phyloP scores from a whole-genome alignment of 2,113 vertebrate species.

The Etheostoma cragini region DNA sequence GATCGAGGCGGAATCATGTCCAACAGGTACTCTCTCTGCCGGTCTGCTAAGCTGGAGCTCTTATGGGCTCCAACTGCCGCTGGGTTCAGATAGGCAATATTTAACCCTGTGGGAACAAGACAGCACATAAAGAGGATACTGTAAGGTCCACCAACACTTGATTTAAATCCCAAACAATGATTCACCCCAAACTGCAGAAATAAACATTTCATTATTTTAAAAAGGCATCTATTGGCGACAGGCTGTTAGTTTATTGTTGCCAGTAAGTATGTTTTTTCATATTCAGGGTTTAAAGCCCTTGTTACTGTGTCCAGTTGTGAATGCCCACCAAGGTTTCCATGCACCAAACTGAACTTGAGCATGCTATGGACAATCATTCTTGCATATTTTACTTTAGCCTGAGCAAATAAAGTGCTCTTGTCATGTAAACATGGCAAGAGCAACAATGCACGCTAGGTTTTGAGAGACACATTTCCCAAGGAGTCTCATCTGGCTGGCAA shows the following conservation, averaged over 20 bases:
- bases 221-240: not conserved
- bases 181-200: not conserved
- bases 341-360: too few relatives aligned
- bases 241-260: not conserved
- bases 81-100: slow-evolving; percentile 97
- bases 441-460: too few relatives aligned
- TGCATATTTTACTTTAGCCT: too few relatives aligned
- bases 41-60: slow-evolving; percentile 93
- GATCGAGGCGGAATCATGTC: slow-evolving; percentile 99
- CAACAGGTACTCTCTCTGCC: slow-evolving; percentile 97
- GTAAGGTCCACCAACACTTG: not conserved
- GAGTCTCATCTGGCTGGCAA: not conserved
- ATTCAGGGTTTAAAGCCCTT: not conserved
- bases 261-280: not conserved
- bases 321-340: too few relatives aligned
- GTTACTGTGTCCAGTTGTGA: too few relatives aligned
- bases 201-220: not conserved
- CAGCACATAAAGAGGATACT: not conserved
- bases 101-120: slow-evolving; percentile 86
- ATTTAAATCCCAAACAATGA: not conserved
- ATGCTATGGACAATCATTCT: too few relatives aligned
- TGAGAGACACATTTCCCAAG: too few relatives aligned
- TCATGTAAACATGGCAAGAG: too few relatives aligned
- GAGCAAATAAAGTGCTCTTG: too few relatives aligned
- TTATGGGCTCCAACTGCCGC: slow-evolving; percentile 93